Evolutionary conservation across 2,797 vertebrate genomes (phyloP).

Genomic region (Trachurus trachurus): DNA sequence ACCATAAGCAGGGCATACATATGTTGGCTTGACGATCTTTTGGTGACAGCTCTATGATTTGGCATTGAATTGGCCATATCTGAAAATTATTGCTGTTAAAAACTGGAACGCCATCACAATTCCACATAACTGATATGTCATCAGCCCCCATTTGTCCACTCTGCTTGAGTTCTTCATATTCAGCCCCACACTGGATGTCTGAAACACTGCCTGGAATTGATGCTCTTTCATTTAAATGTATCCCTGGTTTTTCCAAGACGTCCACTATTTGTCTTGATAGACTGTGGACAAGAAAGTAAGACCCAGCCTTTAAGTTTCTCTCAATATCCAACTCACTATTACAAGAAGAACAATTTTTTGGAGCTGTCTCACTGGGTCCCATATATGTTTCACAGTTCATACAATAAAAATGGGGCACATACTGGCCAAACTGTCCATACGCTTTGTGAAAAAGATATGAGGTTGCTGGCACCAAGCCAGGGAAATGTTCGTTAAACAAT

Average conservation of each 20-base stretch:
- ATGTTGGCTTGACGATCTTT: background rate
- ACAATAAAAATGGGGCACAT: constrained; percentile 1
- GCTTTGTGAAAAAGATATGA: constrained; percentile 4
- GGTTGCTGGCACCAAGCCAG: constrained; percentile 14
- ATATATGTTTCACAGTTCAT: constrained; percentile 10
- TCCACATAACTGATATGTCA: constrained; percentile 17
- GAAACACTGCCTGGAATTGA: constrained; percentile 13
- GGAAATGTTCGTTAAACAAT: background rate
- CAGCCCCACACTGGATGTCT: constrained; percentile 26
- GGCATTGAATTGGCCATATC: constrained; percentile 11
- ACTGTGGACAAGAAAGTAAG: background rate
- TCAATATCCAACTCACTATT: background rate
- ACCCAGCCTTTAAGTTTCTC: background rate
- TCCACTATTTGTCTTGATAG: constrained; percentile 12
- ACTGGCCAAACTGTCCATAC: constrained; percentile 7
- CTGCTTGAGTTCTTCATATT: constrained; percentile 3
- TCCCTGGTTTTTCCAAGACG: background rate
- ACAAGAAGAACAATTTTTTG: constrained; percentile 11
- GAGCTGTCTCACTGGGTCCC: constrained; percentile 2
- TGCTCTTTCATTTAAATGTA: too few species aligned
- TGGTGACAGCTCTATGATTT: constrained; percentile 16
- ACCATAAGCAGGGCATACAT: constrained; percentile 25
- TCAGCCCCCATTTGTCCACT: constrained; percentile 18
- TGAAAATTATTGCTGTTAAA: constrained; percentile 24
- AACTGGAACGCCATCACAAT: constrained; percentile 29